Evolutionary conservation across 2,113 vertebrate species (phyloP).

Genomic region (Fulmarus glacialis): DNA sequence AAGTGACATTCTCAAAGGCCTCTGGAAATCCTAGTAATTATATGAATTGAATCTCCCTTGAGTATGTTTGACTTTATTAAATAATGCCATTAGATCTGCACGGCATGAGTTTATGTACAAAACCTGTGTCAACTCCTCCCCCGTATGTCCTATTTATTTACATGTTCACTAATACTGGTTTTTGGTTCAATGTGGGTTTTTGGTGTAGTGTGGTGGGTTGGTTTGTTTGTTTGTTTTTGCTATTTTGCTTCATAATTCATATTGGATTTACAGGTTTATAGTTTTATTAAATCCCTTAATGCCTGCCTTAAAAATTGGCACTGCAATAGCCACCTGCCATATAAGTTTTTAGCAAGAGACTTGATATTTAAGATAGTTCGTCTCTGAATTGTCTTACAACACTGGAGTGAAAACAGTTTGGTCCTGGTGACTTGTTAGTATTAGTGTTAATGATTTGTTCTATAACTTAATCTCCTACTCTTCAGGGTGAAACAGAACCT

Average conservation of each 20-base stretch:
- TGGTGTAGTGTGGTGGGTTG: too few species aligned
- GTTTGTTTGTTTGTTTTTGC: neutral
- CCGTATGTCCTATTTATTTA: neutral
- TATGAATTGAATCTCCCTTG: neutral
- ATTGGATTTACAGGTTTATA: neutral
- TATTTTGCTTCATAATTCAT: neutral
- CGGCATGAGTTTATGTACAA: neutral
- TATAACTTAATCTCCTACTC: neutral
- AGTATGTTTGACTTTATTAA: neutral
- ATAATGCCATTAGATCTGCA: neutral
- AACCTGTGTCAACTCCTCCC: neutral
- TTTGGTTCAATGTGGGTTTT: neutral
- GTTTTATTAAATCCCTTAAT: neutral
- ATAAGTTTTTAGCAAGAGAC: neutral
- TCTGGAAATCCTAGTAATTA: neutral
- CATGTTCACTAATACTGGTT: neutral
- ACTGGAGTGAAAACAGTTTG: neutral
- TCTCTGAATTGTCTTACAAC: neutral
- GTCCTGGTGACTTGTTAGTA: neutral
- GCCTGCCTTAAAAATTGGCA: neutral
- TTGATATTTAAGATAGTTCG: neutral
- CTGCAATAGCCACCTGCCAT: neutral
- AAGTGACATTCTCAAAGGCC: neutral
- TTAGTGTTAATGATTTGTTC: neutral
- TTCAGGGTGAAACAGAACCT: neutral